Evolutionary conservation across 2,888 invertebrate species (phyloP), one percentile per base, ranked within the genome.

Genomic region (Caenorhabditis sp.): DNA sequence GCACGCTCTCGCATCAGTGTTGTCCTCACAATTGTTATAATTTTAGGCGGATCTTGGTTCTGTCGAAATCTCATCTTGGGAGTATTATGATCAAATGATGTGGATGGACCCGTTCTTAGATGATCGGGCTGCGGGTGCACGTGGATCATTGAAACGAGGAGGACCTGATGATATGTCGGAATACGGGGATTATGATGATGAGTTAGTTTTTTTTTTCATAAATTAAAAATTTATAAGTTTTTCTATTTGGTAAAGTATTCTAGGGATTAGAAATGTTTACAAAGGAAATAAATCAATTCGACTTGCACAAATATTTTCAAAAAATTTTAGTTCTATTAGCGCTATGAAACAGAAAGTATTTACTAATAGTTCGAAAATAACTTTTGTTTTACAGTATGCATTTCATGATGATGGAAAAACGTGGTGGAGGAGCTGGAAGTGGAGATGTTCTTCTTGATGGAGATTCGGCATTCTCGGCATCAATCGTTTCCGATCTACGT

Each of bases 71-170:
- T 78, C 82, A 1, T 63, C 76, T 0, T 85, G 84, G 85, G 83
- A 83, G 5, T 67, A 83, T 27, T 85, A 72, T 68, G 70, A 76
- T 12, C 69, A 76, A n/a, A 78, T 85, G 82, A 20, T 56, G 1
- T 85, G 85, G 85, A 84, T 85, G 65, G 84, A 83, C 49, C 83
- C 82, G 17, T 83, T 71, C 67, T 63, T 85, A 10, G 85, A 84
- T 43, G 85, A 85, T 56, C 60, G 85, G 25, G 59, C 59, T 1
- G 25, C 43, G 59, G 38, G 66, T 70, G 77, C 67, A 25, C 31
- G 31, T 31, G 72, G 63, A 69, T 77, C 50, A 59, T 67, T 36
- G 74, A 83, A 64, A 69, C 69, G 67, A 54, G 56, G 56, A 56
- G 26, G 23, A 10, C 73, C 65, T 17, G 79, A 79, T 26, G 74